A percentile compares a stretch with the other conserved stretches of the same genome.
These are phyloP conservation scores for Drosophila pseudotakahashii DNA, from an alignment of 2,888 invertebrate genomes.

Conservation along the genomic window DNA sequence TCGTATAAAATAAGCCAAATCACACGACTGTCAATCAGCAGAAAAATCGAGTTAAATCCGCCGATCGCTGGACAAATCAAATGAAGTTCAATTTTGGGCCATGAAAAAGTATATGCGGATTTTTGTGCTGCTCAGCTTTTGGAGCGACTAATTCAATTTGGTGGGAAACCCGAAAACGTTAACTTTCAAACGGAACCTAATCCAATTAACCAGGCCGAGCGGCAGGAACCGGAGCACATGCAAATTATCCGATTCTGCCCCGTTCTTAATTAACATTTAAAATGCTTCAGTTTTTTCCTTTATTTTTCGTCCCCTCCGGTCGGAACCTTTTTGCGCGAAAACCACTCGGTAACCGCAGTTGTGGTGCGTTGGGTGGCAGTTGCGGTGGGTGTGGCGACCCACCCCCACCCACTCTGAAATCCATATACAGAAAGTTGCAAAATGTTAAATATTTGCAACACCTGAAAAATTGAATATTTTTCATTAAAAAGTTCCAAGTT, in stretches of 20 bases:
- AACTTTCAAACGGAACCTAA: conserved; percentile 50
- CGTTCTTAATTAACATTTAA: conserved; percentile 72
- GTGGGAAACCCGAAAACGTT: conserved; percentile 35
- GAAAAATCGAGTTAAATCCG: conserved; percentile 56
- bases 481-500: conserved; percentile 79
- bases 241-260: conserved; percentile 51
- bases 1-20: conserved; percentile 22
- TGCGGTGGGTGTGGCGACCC: not conserved
- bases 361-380: not conserved
- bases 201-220: conserved; percentile 59
- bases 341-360: conserved; percentile 30
- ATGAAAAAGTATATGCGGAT: not conserved
- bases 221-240: conserved; percentile 26
- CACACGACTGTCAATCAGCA: conserved; percentile 56
- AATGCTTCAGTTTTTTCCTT: conserved; percentile 52
- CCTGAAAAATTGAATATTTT: conserved; percentile 76
- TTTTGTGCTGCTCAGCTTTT: conserved; percentile 7
- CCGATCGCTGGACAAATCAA: conserved; percentile 41
- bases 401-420: conserved; percentile 1
- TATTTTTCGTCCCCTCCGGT: not conserved
- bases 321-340: conserved; percentile 20
- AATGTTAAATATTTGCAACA: conserved; percentile 73
- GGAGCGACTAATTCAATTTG: conserved; percentile 27
- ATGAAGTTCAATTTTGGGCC: conserved; percentile 51
- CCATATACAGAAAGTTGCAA: conserved; percentile 40